Evolutionary conservation across 2,113 vertebrate genomes (phyloP).

Genomic region (Nasalis larvatus): DNA sequence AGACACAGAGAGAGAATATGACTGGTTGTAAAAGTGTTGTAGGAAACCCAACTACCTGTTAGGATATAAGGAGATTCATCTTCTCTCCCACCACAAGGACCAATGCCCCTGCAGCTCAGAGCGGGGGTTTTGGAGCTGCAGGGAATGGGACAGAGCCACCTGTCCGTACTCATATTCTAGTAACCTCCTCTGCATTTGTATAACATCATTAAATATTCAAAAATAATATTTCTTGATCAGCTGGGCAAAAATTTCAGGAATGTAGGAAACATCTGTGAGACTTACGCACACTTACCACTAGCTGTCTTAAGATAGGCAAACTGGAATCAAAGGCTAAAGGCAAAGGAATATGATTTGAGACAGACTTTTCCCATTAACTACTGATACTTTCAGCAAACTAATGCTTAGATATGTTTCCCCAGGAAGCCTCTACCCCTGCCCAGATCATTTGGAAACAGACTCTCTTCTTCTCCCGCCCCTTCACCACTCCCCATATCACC

Average conservation of each 20-base stretch:
- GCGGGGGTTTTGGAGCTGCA: too few relatives aligned
- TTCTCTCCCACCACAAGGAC: neutral
- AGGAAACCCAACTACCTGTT: neutral
- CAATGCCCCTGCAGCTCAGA: neutral
- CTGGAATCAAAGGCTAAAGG: neutral
- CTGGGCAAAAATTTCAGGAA: neutral
- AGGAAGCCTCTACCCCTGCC: neutral
- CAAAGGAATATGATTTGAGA: accelerated
- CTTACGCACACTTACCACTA: too few relatives aligned
- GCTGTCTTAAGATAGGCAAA: too few relatives aligned
- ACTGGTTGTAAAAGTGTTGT: neutral
- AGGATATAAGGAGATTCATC: neutral
- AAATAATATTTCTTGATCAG: neutral
- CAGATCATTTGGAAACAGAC: neutral
- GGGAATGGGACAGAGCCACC: accelerated
- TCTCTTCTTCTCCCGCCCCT: accelerated
- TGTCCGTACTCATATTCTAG: too few relatives aligned
- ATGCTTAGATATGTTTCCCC: neutral
- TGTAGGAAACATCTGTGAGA: neutral
- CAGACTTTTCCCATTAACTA: neutral
- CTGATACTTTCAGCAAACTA: neutral
- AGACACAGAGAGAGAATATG: neutral
- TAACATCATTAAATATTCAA: neutral
- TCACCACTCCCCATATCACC: accelerated
- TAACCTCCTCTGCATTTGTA: too few relatives aligned